Evolutionary conservation across 1,140 invertebrate genomes (phyloP).

Genomic region (Hestina assimilis): DNA sequence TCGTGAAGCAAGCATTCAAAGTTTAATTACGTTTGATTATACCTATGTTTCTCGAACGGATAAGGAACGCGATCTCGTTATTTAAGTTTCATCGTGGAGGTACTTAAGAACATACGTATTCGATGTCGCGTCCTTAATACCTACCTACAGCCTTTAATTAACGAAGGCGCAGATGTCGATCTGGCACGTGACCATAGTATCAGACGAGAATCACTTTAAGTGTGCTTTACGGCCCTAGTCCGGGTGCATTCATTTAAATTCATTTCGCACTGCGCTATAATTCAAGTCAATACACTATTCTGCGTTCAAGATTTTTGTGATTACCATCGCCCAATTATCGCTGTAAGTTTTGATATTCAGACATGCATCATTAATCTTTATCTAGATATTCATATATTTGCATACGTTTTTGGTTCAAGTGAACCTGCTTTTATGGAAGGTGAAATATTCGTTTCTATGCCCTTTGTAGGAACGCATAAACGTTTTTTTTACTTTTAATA

Average conservation of each 20-base stretch:
- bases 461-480: conserved; percentile 12
- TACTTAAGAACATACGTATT: conserved; percentile 24
- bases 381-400: conserved; percentile 10
- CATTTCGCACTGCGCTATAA: conserved; percentile 9
- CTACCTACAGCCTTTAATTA: conserved; percentile 41
- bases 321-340: conserved; percentile 6
- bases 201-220: conserved; percentile 18
- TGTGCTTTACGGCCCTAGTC: conserved; percentile 14
- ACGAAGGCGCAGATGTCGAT: conserved; percentile 36
- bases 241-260: conserved; percentile 8
- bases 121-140: conserved; percentile 30
- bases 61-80: conserved; percentile 6
- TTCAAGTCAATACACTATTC: conserved; percentile 6
- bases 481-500: conserved; percentile 8
- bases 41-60: neutral
- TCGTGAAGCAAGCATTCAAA: too few species aligned
- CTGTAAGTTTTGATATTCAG: neutral
- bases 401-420: conserved; percentile 13
- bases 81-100: conserved; percentile 9
- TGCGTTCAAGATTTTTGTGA: neutral
- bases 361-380: conserved; percentile 11
- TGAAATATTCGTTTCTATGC: conserved; percentile 13
- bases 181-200: conserved; percentile 37
- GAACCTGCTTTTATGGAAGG: conserved; percentile 2
- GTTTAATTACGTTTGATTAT: too few species aligned